These are phyloP conservation scores for Telmatochromis sp. DNA, from an alignment of 2,113 vertebrate species.

Conservation along the genomic window DNA sequence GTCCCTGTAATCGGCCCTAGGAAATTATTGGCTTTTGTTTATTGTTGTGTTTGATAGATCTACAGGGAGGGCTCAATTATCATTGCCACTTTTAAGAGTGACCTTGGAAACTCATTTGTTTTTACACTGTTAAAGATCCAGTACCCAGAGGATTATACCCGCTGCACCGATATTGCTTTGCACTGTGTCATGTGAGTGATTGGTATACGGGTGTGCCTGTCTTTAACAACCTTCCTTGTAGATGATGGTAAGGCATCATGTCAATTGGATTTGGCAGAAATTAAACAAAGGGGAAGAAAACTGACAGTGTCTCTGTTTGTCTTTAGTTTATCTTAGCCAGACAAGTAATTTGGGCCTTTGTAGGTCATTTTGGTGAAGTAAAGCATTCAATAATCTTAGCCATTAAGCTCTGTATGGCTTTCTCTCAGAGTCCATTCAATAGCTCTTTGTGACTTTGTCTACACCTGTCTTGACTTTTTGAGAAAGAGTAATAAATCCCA, in stretches of 20 bases:
- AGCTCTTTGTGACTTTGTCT: slow-evolving; percentile 9
- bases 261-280: not conserved
- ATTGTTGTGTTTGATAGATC: slow-evolving; percentile 67
- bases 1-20: slow-evolving; percentile 33
- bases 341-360: not conserved
- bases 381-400: slow-evolving; percentile 19
- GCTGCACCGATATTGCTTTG: not conserved
- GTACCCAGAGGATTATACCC: slow-evolving; percentile 40
- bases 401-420: slow-evolving; percentile 1
- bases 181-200: slow-evolving; percentile 13
- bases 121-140: slow-evolving; percentile 62
- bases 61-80: slow-evolving; percentile 63
- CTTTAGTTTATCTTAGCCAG: not conserved
- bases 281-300: not conserved
- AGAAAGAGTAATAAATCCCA: slow-evolving; percentile 20
- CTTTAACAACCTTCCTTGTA: not conserved
- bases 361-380: slow-evolving; percentile 1
- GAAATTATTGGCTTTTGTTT: slow-evolving; percentile 66
- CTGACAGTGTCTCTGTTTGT: not conserved
- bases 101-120: slow-evolving; percentile 76
- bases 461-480: slow-evolving; percentile 29
- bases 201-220: not conserved
- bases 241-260: not conserved
- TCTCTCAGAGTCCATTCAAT: not conserved
- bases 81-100: slow-evolving; percentile 49